Evolutionary conservation across 2,113 vertebrate genomes (phyloP).

Genomic region (Menura novaehollandiae): DNA sequence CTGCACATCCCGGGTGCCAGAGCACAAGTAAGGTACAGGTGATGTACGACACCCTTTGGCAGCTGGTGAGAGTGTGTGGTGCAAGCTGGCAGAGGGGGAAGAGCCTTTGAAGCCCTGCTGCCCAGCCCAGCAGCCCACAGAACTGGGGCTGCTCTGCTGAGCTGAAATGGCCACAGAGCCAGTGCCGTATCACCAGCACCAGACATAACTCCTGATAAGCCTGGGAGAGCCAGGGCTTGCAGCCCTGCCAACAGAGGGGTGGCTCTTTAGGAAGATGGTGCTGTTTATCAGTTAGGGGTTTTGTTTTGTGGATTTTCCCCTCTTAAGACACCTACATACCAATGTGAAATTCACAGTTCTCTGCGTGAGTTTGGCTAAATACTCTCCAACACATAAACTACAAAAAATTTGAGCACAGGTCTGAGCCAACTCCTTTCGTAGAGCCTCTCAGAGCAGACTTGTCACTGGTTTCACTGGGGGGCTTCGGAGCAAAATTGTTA

Average conservation of each 20-base stretch:
- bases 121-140: background rate
- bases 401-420: background rate
- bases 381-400: background rate
- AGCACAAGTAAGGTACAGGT: background rate
- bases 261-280: background rate
- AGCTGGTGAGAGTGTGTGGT: background rate
- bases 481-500: background rate
- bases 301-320: background rate
- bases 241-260: background rate
- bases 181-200: accelerated
- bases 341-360: background rate
- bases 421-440: background rate
- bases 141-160: background rate
- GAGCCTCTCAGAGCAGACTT: background rate
- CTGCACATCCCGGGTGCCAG: background rate
- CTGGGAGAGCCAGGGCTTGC: accelerated
- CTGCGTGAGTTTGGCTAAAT: background rate
- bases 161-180: background rate
- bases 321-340: background rate
- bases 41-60: background rate
- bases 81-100: background rate
- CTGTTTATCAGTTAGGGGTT: background rate
- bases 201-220: background rate
- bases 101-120: background rate
- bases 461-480: background rate